phyloP scores from a whole-genome alignment of 2,888 invertebrate genomes.

The Drosophila recens region DNA sequence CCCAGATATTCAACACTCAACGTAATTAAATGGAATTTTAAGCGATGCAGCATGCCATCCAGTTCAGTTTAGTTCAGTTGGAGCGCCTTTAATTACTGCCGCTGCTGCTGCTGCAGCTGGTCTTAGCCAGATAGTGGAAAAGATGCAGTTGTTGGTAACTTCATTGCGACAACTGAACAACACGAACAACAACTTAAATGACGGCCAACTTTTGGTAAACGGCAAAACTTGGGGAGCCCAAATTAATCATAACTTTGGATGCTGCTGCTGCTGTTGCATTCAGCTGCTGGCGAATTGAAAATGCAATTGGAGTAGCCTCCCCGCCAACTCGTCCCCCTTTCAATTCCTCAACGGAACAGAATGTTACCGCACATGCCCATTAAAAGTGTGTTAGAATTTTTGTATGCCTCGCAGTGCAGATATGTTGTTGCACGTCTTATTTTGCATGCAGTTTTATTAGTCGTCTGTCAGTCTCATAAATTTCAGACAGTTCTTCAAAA shows the following conservation, averaged over 20 bases:
- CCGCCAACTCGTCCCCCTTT: neutral
- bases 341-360: slow-evolving; percentile 26
- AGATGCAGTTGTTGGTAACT: slow-evolving; percentile 65
- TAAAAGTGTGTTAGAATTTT: slow-evolving; percentile 69
- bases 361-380: slow-evolving; percentile 53
- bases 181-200: slow-evolving; percentile 44
- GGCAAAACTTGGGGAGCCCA: slow-evolving; percentile 72
- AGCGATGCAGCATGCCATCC: slow-evolving; percentile 46
- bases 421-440: slow-evolving; percentile 14
- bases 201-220: slow-evolving; percentile 66
- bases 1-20: slow-evolving; percentile 75
- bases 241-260: slow-evolving; percentile 82
- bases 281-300: slow-evolving; percentile 41
- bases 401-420: slow-evolving; percentile 15
- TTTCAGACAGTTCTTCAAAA: slow-evolving; percentile 58
- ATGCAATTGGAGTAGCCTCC: slow-evolving; percentile 41
- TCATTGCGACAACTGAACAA: slow-evolving; percentile 48
- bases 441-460: slow-evolving; percentile 51
- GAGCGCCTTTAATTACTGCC: slow-evolving; percentile 68
- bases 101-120: slow-evolving; percentile 28
- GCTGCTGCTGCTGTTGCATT: slow-evolving; percentile 40
- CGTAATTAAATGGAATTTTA: slow-evolving; percentile 80
- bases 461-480: slow-evolving; percentile 62
- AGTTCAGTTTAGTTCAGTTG: slow-evolving; percentile 44
- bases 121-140: slow-evolving; percentile 57